Base-by-base conservation (phyloP, 2,888 invertebrate species). In the Elegia similella region DNA sequence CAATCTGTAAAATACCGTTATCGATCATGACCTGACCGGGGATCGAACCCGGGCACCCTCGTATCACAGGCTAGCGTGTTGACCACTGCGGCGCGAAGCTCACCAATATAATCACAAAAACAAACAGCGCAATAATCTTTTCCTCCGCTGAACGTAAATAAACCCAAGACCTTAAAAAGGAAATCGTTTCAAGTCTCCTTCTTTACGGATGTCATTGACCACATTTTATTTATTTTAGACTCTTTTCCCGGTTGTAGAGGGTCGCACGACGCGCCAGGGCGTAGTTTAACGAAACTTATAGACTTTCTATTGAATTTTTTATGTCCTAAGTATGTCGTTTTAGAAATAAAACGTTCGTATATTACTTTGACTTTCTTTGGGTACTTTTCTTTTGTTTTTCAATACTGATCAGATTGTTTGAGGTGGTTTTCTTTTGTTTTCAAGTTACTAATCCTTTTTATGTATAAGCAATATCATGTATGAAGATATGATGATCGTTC, bases 301-400 rank as follows among this genome's bases (percentile, higher is more conserved):
- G 55, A 48, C 59, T 43, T 55, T 38, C 44, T 55, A 61, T 60
- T 63, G 59, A 63, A 61, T 63, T 58, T 57, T 61, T 55, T 34
- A 34, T 50, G 32, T 44, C 55, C 47, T 58, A 42, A 55, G 47
- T 42, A 55, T 10, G 59, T 34, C 23, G 47, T 53, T 60, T 60
- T 55, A 42, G 44, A 56, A 55, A 57, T 50, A 50, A 50, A 50
- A 34, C 32, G 34, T 50, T 38, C 50, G 34, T 50, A 50, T 50
- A 34, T 50, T 50, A 32, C 50, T 8, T 34, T 5, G 34, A 34
- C 34, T 50, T 34, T 30, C 47, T 30, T 30, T 8, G 29, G 29
- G n/a, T 15, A 7, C 13, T 7, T 8, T 16, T 10, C 16, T 34
- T 12, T 32, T 30, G 34, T 30, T 30, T 7, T 50, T 48, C 34